Base-by-base conservation (phyloP, 2,888 invertebrate species). In the Ametastegia equiseti region DNA sequence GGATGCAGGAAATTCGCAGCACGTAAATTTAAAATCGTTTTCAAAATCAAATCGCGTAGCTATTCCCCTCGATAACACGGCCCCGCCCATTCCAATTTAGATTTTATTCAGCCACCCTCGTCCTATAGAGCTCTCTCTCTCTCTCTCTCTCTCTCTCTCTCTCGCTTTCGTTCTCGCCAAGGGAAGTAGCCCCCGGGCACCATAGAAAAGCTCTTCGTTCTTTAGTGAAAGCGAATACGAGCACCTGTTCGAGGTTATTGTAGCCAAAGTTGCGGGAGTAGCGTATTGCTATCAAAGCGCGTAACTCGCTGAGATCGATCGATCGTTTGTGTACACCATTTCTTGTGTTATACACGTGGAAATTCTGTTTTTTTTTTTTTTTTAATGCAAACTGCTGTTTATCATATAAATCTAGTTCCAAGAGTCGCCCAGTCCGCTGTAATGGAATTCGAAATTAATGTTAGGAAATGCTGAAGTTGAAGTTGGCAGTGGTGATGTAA, bases 21-120 rank as follows among this genome's bases (percentile, higher is more conserved):
- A 47, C n/a, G 45, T 47, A 9, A 47, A 71, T 45, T 45, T 15
- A 71, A 30, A 71, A 71, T 71, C 15, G 71, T 47, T 71, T 71
- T 23, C 27, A 6, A 47, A 42, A 47, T 71, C 45, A 15, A 45
- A 71, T 45, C 15, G 42, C 30, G 36, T 9, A n/a, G 71, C 30
- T 30, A 71, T 42, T 42, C n/a, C 71, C 71, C 45, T 27, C 45
- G 27, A 71, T n/a, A 30, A 71, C 30, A 36, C n/a, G 27, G 47
- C 71, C 47, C 47, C 45, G 47, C 47, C 71, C 27, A 47, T 71
- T 71, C 45, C 71, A 71, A 71, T 71, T 71, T 27, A 36, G 47
- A 71, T 71, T 47, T 71, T 42, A 71, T 71, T 71, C 47, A 30
- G 27, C 71, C 2, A 45, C 47, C 42, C 47, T 71, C 45, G 5